These are phyloP conservation scores for Schizopygopsis malacanthus DNA, from an alignment of 2,797 vertebrate genomes.

Conservation along the genomic window DNA sequence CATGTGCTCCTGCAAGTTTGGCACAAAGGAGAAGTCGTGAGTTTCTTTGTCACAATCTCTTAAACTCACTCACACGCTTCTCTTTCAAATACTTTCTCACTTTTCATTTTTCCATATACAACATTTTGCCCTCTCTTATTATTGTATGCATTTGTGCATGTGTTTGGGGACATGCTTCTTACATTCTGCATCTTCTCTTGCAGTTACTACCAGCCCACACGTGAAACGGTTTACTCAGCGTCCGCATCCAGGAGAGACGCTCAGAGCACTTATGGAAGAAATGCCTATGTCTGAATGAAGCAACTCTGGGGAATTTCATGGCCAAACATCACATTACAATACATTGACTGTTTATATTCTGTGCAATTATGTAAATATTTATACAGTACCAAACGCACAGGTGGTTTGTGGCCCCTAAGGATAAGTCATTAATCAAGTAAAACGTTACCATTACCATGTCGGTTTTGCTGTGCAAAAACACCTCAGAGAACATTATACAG, in stretches of 20 bases:
- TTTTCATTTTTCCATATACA: not conserved
- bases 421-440: constrained; percentile 22
- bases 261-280: constrained; percentile 78
- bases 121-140: not conserved
- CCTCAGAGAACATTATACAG: not conserved
- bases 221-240: constrained; percentile 76
- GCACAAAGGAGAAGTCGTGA: constrained; percentile 73
- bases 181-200: constrained; percentile 14
- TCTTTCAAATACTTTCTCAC: not conserved
- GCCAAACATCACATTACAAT: not conserved
- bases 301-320: constrained; percentile 27
- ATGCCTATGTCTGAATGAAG: constrained; percentile 79
- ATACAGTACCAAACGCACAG: constrained; percentile 12
- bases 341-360: constrained; percentile 41
- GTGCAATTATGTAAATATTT: constrained; percentile 52
- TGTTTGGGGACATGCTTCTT: not conserved
- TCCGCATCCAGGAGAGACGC: constrained; percentile 69
- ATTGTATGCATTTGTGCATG: not conserved
- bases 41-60: constrained; percentile 54
- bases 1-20: constrained; percentile 76
- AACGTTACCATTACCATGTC: constrained; percentile 9
- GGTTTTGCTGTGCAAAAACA: constrained; percentile 28
- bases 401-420: not conserved
- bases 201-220: constrained; percentile 69
- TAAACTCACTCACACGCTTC: not conserved